phyloP scores from a whole-genome alignment of 1,140 invertebrate genomes.

The Drosophila pallidifrons region DNA sequence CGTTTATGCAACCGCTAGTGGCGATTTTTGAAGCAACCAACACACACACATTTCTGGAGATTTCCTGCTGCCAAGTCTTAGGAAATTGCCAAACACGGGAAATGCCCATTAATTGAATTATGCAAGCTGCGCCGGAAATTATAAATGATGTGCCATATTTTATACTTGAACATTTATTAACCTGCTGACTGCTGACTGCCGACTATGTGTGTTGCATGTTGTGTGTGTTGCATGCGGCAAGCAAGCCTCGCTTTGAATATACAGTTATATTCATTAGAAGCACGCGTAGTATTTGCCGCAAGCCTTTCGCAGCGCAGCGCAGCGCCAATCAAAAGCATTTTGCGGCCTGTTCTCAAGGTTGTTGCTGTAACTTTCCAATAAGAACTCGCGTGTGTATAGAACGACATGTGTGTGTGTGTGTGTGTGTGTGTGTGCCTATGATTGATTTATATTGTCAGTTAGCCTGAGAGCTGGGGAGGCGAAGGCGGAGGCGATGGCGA shows the following conservation, averaged over 20 bases:
- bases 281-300: conserved; percentile 26
- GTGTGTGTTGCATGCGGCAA: background rate
- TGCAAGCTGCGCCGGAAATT: conserved; percentile 72
- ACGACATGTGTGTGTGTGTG: background rate
- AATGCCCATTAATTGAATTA: conserved; percentile 79
- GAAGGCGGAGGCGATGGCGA: conserved; percentile 4
- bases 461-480: background rate
- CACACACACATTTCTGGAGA: conserved; percentile 31
- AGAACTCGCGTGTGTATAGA: conserved; percentile 57
- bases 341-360: conserved; percentile 69
- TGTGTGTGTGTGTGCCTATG: conserved; percentile 51
- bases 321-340: conserved; percentile 66
- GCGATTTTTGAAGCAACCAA: conserved; percentile 40
- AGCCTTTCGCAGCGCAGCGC: conserved; percentile 16
- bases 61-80: conserved; percentile 54
- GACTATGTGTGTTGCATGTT: conserved; percentile 32
- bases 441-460: conserved; percentile 82
- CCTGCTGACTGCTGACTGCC: background rate
- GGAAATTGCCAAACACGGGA: conserved; percentile 63
- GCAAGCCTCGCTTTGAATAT: conserved; percentile 9
- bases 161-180: conserved; percentile 55
- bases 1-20: conserved; percentile 44
- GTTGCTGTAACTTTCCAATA: conserved; percentile 74
- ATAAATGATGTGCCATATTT: conserved; percentile 81
- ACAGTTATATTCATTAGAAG: conserved; percentile 28